A percentile compares a stretch with the other conserved stretches of the same genome.
These are phyloP conservation scores for Protobothrops mucrosquamatus DNA, from an alignment of 2,113 vertebrate species.

Conservation along the genomic window DNA sequence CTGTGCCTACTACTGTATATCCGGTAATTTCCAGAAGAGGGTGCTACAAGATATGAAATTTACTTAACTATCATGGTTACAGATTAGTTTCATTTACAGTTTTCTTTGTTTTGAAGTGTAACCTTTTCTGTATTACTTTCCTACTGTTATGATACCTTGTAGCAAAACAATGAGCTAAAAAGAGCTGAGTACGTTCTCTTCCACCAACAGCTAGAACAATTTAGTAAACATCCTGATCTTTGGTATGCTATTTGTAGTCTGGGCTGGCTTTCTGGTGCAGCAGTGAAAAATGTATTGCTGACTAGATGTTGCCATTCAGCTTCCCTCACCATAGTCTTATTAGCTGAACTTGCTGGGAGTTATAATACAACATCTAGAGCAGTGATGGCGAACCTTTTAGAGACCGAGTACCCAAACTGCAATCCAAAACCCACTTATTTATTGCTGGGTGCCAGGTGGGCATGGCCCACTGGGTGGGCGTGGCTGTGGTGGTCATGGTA, in stretches of 20 bases:
- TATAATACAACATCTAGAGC: neutral
- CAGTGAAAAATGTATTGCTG: neutral
- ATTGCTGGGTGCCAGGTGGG: too few species aligned
- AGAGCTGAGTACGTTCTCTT: neutral
- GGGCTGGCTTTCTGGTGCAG: neutral
- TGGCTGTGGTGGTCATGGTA: too few species aligned
- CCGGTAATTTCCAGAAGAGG: constrained; percentile 12
- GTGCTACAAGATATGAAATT: constrained; percentile 7
- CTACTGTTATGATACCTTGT: neutral
- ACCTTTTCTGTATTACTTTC: neutral
- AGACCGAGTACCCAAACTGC: too few species aligned
- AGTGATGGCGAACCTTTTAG: too few species aligned
- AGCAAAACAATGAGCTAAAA: neutral
- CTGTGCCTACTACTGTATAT: neutral
- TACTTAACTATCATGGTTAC: neutral
- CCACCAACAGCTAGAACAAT: neutral
- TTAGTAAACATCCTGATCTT: neutral
- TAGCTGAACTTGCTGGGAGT: neutral
- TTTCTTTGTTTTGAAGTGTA: neutral
- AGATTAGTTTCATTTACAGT: neutral
- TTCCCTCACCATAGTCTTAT: neutral
- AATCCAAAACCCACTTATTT: too few species aligned
- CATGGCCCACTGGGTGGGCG: too few species aligned
- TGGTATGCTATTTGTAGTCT: neutral
- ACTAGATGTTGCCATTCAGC: neutral